Base-by-base conservation (phyloP, 2,888 invertebrate genomes). In the Bugula neritina region DNA sequence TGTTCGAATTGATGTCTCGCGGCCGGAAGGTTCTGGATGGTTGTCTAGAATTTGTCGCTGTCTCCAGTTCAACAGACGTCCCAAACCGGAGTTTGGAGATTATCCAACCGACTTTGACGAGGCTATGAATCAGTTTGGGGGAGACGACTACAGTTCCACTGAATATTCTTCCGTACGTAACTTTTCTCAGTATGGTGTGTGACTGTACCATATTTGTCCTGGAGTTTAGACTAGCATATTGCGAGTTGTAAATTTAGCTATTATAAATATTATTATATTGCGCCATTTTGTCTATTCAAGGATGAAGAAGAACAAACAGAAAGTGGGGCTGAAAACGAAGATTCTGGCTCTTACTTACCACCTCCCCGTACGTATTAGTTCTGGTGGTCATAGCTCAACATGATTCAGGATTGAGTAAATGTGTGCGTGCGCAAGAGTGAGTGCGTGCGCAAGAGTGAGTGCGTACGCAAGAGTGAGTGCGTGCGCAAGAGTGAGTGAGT, bases 11-110 rank as follows among this genome's bases (percentile, higher is more conserved):
- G 63, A 63, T 63, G 63, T 63, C 5, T 63, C 63, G 2, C 27
- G 63, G n/a, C 63, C 63, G 10, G 63, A 63, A 63, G 63, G 63
- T 34, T 25, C 13, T 25, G 63, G 63, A 2, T 63, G 63, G 63
- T 34, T 63, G 31, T 25, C 63, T 31, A 63, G 63, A 31, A 27
- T 63, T 3, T 63, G 63, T n/a, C 13, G 63, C 10, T 63, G 21
- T 13, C 27, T 63, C 10, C 63, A 31, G 31, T 63, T 21, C 34
- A 63, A 63, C 63, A 63, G 63, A 31, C 63, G 25, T 13, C 63
- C 63, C 5, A 27, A 63, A 31, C 27, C 27, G 31, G 13, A 21
- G 27, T 13, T 31, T 31, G 31, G 10, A 3, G 63, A 63, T 13
- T 13, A 63, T 3, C 10, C 63, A 63, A 17, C 10, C 17, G 43